Base-by-base conservation (phyloP, 2,888 invertebrate species). In the Apamea monoglypha region DNA sequence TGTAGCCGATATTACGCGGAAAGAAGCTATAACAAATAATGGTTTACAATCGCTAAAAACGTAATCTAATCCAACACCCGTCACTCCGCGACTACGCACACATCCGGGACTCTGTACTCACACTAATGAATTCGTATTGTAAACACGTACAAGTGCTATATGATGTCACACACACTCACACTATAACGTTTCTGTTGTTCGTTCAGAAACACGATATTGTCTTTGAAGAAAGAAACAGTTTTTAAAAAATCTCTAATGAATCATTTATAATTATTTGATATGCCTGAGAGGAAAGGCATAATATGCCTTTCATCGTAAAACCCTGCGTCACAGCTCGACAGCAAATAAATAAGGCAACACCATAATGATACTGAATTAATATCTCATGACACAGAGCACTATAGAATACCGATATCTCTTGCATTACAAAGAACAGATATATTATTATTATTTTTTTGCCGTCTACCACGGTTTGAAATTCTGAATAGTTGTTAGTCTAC, bases 11-110 rank as follows among this genome's bases (percentile, higher is more conserved):
- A 88, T 80, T 82, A 83, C 86, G 78, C 82, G 74, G 79, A 80
- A 88, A 84, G 76, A 81, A 87, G 82, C 88, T 88, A 64, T 87
- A 88, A 85, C 81, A 89, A 91, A 81, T 87, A 88, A 85, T 88
- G 92, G 85, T 90, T 85, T 83, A 82, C 84, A 88, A 90, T 89
- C 81, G 84, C 88, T 87, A 82, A 87, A 88, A 91, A 89, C 89
- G 88, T 90, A 91, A 92, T 89, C 88, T 89, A 87, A 87, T 90
- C 88, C 91, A 91, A 90, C 93, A 91, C 93, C 93, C 93, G 94
- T 93, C 94, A 92, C 89, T 90, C 89, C 88, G 82, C 88, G 88
- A 90, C 83, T 89, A 90, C 89, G 75, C 90, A 90, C 88, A 90
- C 90, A 91, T 87, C 83, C 78, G 87, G 77, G 78, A 77, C 70